These are phyloP conservation scores for Teleogryllus occipitalis DNA, from an alignment of 1,140 invertebrate genomes.

Conservation along the genomic window DNA sequence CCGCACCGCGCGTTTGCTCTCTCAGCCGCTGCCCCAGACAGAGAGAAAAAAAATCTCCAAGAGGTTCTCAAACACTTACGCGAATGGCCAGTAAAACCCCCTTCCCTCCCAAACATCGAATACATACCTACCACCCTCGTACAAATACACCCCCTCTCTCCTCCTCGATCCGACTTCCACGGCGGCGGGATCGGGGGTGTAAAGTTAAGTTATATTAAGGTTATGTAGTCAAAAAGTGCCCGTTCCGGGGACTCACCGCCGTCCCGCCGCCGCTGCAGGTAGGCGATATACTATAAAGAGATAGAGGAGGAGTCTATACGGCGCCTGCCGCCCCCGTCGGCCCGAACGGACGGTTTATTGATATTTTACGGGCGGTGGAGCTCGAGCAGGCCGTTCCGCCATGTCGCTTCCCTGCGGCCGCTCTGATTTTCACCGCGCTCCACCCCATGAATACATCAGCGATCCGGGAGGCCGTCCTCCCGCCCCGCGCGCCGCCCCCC, in stretches of 20 bases:
- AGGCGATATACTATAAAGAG: not conserved
- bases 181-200: not conserved
- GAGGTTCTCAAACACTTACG: not conserved
- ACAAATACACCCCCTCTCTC: not conserved
- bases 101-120: not conserved
- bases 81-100: not conserved
- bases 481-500: no score
- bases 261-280: not conserved
- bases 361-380: not conserved
- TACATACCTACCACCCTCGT: not conserved
- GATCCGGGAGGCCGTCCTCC: no score
- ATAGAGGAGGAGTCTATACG: not conserved
- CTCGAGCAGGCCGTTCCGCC: not conserved
- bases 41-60: not conserved
- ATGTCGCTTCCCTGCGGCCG: not conserved
- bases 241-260: not conserved
- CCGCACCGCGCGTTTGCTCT: not conserved
- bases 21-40: not conserved
- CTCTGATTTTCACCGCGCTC: not conserved
- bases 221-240: not conserved
- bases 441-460: not conserved
- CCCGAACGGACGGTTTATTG: not conserved
- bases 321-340: not conserved
- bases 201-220: constrained; percentile 6
- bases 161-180: no score